Percentiles rank a stretch among this genome's conserved stretches.
phyloP scores from a whole-genome alignment of 92 coral and sea anemone genomes.

The Zoanthus gigantus region DNA sequence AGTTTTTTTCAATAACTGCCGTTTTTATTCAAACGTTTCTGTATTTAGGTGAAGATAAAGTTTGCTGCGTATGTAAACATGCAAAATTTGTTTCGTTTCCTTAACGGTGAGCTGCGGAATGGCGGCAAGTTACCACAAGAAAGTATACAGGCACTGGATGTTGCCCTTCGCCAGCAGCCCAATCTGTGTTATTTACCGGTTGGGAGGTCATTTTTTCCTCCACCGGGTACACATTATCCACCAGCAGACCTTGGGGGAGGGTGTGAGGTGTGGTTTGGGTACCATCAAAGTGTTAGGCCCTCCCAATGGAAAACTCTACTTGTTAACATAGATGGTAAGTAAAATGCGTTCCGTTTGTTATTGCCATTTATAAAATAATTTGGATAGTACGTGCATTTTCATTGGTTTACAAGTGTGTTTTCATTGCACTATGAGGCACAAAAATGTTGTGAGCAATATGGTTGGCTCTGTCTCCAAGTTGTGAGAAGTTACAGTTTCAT shows the following conservation, averaged over 20 bases:
- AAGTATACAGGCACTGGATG: slow-evolving; percentile 53
- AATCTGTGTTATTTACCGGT: slow-evolving; percentile 52
- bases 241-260: slow-evolving; percentile 60
- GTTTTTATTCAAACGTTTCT: not conserved
- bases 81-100: slow-evolving; percentile 28
- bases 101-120: slow-evolving; percentile 20
- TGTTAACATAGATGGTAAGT: slow-evolving; percentile 66
- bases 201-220: slow-evolving; percentile 52
- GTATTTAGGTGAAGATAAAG: slow-evolving; percentile 24
- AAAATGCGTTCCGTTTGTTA: not conserved
- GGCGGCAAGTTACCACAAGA: slow-evolving; percentile 51
- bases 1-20: too few relatives aligned
- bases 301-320: slow-evolving; percentile 63
- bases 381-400: too few relatives aligned
- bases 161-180: slow-evolving; percentile 56
- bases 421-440: not conserved
- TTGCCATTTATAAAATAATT: too few relatives aligned
- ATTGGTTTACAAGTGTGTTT: not conserved
- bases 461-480: not conserved
- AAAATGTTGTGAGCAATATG: not conserved
- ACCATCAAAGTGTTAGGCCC: slow-evolving; percentile 55
- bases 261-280: slow-evolving; percentile 62
- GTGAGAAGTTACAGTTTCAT: too few relatives aligned
- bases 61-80: slow-evolving; percentile 17
- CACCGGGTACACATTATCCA: slow-evolving; percentile 29